Evolutionary conservation across 2,888 invertebrate genomes (phyloP).

Genomic region (Cryptus armator): DNA sequence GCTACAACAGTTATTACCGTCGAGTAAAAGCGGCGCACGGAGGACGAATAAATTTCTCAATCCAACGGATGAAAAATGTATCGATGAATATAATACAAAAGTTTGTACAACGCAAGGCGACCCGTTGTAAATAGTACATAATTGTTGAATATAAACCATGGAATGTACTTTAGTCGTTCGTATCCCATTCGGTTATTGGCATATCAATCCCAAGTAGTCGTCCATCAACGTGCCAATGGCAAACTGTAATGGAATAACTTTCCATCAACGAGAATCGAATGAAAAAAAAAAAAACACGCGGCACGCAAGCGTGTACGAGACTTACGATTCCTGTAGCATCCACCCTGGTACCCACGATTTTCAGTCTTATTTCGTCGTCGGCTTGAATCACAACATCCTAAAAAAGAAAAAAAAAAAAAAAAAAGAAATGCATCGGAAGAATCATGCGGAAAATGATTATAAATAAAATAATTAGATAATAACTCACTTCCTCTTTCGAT

Average conservation of each 20-base stretch:
- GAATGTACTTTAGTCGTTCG: constrained; percentile 13
- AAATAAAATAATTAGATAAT: constrained; percentile 11
- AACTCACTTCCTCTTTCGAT: constrained; percentile 94
- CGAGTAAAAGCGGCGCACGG: too few relatives aligned
- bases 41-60: constrained; percentile 22
- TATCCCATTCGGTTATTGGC: constrained; percentile 43
- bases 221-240: constrained; percentile 99
- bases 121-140: constrained; percentile 66
- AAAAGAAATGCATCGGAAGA: constrained; percentile 22
- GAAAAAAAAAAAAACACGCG: too few relatives aligned
- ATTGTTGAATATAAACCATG: constrained; percentile 63
- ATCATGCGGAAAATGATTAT: not conserved
- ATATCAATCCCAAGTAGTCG: constrained; percentile 93
- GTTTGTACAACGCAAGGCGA: constrained; percentile 53
- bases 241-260: constrained; percentile 92
- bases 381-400: constrained; percentile 97
- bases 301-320: too few relatives aligned
- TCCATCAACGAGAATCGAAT: too few relatives aligned
- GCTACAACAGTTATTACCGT: constrained; percentile 44
- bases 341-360: constrained; percentile 99
- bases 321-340: constrained; percentile 97
- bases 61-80: constrained; percentile 21
- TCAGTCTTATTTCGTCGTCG: constrained; percentile 98
- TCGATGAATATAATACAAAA: constrained; percentile 30
- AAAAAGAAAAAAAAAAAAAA: constrained; percentile 3